These are phyloP conservation scores for Hozukius guyotensis DNA, from an alignment of 2,797 vertebrate genomes.

Conservation along the genomic window DNA sequence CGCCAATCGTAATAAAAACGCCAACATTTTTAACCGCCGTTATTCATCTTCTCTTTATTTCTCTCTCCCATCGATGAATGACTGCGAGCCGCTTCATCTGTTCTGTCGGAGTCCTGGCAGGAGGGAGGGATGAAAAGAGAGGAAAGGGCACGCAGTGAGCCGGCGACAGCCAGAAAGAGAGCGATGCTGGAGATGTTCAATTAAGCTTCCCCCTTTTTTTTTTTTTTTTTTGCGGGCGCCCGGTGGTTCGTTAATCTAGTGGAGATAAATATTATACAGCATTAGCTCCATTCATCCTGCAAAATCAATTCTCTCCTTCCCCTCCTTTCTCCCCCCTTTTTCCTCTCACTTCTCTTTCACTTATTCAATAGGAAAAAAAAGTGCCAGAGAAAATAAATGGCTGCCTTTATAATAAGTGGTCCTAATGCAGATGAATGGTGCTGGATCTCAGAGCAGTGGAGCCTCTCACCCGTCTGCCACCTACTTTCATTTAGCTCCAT, in stretches of 20 bases:
- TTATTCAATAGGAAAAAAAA: slow-evolving; percentile 48
- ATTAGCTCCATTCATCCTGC: slow-evolving; percentile 73
- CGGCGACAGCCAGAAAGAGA: slow-evolving; percentile 45
- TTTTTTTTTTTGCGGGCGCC: slow-evolving; percentile 9
- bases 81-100: slow-evolving; percentile 35
- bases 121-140: slow-evolving; percentile 16
- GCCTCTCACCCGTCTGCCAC: slow-evolving; percentile 56
- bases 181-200: slow-evolving; percentile 70
- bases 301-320: slow-evolving; percentile 71
- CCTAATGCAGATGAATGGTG: slow-evolving; percentile 79
- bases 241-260: slow-evolving; percentile 66
- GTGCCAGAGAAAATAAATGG: slow-evolving; percentile 67
- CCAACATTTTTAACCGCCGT: slow-evolving; percentile 9
- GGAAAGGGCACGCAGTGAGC: slow-evolving; percentile 4
- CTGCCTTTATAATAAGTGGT: slow-evolving; percentile 76
- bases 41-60: slow-evolving; percentile 53
- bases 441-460: slow-evolving; percentile 59
- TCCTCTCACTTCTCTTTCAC: slow-evolving; percentile 40
- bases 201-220: slow-evolving; percentile 53
- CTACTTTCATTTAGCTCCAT: slow-evolving; percentile 49
- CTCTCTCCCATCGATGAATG: slow-evolving; percentile 24
- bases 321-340: slow-evolving; percentile 25
- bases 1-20: slow-evolving; percentile 34
- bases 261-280: slow-evolving; percentile 77
- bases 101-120: slow-evolving; percentile 29